Percentiles rank a stretch among this genome's conserved stretches.
Conservation (phyloP, 2,113 vertebrate species). For the Taurulus bubalis region DNA sequence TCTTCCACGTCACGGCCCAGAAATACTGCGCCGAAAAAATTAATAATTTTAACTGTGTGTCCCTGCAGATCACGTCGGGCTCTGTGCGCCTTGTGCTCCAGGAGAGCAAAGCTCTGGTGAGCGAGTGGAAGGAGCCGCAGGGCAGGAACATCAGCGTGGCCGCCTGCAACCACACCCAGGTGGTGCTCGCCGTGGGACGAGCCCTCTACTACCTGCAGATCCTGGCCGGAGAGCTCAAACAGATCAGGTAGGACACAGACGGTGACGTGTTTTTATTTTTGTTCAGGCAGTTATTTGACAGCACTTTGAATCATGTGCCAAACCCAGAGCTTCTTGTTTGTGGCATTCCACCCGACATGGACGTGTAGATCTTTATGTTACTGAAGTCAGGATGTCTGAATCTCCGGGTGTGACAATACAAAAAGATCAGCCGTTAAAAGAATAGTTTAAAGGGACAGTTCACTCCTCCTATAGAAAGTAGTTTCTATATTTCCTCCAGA, state of each 20-base stretch:
- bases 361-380: too few relatives aligned
- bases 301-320: too few relatives aligned
- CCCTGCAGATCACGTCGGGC: slow-evolving; percentile 92
- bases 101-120: slow-evolving; percentile 94
- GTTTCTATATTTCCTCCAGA: too few relatives aligned
- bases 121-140: slow-evolving; percentile 98
- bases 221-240: slow-evolving; percentile 92
- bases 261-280: too few relatives aligned
- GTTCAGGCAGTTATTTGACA: too few relatives aligned
- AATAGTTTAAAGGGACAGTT: neutral
- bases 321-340: neutral
- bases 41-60: slow-evolving; percentile 16
- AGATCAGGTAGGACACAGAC: slow-evolving; percentile 88
- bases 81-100: slow-evolving; percentile 95
- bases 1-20: neutral
- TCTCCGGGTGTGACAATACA: neutral
- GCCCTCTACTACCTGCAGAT: slow-evolving; percentile 98
- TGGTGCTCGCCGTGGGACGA: slow-evolving; percentile 95
- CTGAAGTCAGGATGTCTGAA: neutral
- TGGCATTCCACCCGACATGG: too few relatives aligned
- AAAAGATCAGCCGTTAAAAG: neutral
- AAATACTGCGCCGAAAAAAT: neutral
- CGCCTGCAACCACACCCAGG: slow-evolving; percentile 96
- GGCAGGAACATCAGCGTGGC: slow-evolving; percentile 98
- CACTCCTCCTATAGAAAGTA: too few relatives aligned